A percentile compares a stretch with the other conserved stretches of the same genome.
These are phyloP conservation scores for Dasyprocta punctata DNA, from an alignment of 2,113 vertebrate genomes.

Conservation along the genomic window DNA sequence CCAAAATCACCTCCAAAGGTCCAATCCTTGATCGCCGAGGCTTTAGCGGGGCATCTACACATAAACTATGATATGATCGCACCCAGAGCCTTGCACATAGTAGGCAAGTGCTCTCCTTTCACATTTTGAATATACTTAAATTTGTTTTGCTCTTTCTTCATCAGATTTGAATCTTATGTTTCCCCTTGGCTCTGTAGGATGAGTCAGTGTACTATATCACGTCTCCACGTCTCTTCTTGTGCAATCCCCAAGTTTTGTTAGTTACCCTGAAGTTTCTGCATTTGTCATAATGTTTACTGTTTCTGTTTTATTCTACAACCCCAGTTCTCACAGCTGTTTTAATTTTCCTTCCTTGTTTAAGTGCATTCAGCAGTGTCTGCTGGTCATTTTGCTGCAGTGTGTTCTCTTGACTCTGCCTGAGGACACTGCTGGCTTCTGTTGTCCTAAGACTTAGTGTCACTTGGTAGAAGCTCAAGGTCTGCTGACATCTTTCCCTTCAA, in stretches of 20 bases:
- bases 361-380: neutral
- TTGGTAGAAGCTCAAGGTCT: neutral
- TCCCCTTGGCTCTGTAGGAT: neutral
- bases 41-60: neutral
- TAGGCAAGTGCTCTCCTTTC: neutral
- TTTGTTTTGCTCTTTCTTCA: neutral
- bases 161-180: neutral
- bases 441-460: neutral
- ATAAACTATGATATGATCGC: neutral
- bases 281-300: neutral
- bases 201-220: neutral
- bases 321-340: neutral
- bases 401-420: neutral
- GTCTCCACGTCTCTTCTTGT: neutral
- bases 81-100: neutral
- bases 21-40: neutral
- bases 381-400: neutral
- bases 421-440: neutral
- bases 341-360: neutral
- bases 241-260: fast-evolving
- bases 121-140: neutral
- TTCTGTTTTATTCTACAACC: neutral
- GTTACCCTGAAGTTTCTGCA: neutral
- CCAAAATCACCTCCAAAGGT: neutral
- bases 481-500: neutral